phyloP scores from a whole-genome alignment of 2,797 vertebrate species.

The Lagorchestes hirsutus region DNA sequence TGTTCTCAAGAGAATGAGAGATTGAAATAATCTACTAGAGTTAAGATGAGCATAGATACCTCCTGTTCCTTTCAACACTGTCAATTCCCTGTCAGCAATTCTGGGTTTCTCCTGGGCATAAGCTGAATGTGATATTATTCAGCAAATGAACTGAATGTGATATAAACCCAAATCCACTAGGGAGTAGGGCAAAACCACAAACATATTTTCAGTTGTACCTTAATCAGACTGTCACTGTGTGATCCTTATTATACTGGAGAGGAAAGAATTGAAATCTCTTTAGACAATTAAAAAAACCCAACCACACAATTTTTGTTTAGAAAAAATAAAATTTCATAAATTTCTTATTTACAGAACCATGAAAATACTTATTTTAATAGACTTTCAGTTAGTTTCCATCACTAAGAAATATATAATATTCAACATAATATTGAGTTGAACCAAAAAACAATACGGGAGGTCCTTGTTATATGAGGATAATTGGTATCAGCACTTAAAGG shows the following conservation, averaged over 20 bases:
- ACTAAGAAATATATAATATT: constrained; percentile 3
- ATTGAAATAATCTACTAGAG: neutral
- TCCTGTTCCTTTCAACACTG: neutral
- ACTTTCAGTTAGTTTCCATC: neutral
- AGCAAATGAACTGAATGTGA: constrained; percentile 37
- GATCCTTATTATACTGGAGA: constrained; percentile 35
- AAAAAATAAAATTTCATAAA: constrained; percentile 59
- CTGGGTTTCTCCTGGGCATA: constrained; percentile 21
- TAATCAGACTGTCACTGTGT: constrained; percentile 46
- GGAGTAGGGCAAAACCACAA: constrained; percentile 42
- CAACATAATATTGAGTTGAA: neutral
- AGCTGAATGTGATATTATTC: constrained; percentile 42
- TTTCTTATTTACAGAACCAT: neutral
- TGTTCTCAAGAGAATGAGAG: neutral
- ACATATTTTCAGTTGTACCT: constrained; percentile 48
- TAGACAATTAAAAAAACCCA: constrained; percentile 33
- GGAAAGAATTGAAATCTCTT: constrained; percentile 43
- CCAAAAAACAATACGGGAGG: neutral
- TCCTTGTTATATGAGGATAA: neutral
- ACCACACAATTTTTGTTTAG: neutral
- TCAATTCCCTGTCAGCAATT: neutral
- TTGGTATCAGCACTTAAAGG: neutral
- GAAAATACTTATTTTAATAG: constrained; percentile 21
- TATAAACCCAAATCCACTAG: constrained; percentile 36
- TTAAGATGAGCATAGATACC: neutral